phyloP scores from a whole-genome alignment of 2,113 vertebrate species.

The Bettongia penicillata region DNA sequence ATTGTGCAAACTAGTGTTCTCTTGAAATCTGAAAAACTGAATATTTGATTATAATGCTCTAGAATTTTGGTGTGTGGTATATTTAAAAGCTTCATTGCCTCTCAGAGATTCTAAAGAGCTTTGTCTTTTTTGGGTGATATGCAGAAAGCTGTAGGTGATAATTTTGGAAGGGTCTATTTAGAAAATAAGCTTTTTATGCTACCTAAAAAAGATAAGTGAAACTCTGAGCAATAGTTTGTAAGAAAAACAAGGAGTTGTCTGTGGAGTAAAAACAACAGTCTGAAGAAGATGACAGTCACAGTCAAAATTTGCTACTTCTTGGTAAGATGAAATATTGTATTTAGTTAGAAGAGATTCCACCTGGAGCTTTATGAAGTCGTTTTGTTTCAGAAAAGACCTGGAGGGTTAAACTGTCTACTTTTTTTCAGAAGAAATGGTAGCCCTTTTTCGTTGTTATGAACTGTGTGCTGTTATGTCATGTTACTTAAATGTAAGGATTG shows the following conservation, averaged over 20 bases:
- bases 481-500: neutral
- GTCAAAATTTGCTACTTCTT: neutral
- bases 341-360: neutral
- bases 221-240: neutral
- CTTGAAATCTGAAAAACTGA: neutral
- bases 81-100: slow-evolving; percentile 66
- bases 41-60: slow-evolving; percentile 20
- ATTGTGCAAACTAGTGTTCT: neutral
- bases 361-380: neutral
- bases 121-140: slow-evolving; percentile 77
- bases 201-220: neutral
- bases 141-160: slow-evolving; percentile 80
- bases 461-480: neutral
- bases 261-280: neutral
- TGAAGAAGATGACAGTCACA: neutral
- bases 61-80: slow-evolving; percentile 42
- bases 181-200: neutral
- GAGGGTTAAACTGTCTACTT: slow-evolving; percentile 52
- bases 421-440: slow-evolving; percentile 6
- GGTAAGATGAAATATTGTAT: neutral
- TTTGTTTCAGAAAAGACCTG: slow-evolving; percentile 15
- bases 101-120: slow-evolving; percentile 78
- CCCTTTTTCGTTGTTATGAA: neutral
- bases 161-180: slow-evolving; percentile 20
- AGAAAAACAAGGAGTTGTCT: neutral